Conservation (phyloP, 2,113 vertebrate genomes). For the Alexandromys fortis region DNA sequence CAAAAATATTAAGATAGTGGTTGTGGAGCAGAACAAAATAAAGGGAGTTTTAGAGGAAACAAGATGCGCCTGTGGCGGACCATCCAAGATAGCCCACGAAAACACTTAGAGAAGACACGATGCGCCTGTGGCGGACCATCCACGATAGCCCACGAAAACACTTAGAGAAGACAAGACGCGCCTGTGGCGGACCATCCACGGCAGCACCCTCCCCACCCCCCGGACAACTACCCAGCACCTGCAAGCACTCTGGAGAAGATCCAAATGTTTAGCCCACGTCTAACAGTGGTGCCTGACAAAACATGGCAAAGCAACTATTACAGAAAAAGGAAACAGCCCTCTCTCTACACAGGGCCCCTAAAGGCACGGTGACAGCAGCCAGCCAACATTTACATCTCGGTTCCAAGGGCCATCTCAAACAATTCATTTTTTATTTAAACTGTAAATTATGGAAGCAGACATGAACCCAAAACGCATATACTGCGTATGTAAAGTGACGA, state of each 20-base stretch:
- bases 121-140: not conserved
- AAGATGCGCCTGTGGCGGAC: not conserved
- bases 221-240: not conserved
- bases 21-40: not conserved
- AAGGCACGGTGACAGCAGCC: not conserved
- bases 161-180: not conserved
- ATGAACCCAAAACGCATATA: constrained; percentile 5
- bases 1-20: not conserved
- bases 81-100: not conserved
- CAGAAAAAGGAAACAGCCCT: not conserved
- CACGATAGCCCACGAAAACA: too few species aligned
- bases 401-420: not conserved
- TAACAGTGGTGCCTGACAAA: not conserved
- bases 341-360: not conserved
- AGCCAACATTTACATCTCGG: not conserved
- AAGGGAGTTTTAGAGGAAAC: not conserved
- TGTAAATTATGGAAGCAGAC: not conserved
- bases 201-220: too few species aligned
- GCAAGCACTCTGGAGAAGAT: not conserved
- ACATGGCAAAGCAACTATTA: not conserved
- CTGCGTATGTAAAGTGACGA: constrained; percentile 32
- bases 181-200: not conserved
- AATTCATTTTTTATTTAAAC: constrained; percentile 52
- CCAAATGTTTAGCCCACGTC: constrained; percentile 3
- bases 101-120: not conserved